Percentiles rank a stretch among this genome's conserved stretches.
phyloP scores from a whole-genome alignment of 2,888 invertebrate species.

The Ashinkailepas kermadecensis region DNA sequence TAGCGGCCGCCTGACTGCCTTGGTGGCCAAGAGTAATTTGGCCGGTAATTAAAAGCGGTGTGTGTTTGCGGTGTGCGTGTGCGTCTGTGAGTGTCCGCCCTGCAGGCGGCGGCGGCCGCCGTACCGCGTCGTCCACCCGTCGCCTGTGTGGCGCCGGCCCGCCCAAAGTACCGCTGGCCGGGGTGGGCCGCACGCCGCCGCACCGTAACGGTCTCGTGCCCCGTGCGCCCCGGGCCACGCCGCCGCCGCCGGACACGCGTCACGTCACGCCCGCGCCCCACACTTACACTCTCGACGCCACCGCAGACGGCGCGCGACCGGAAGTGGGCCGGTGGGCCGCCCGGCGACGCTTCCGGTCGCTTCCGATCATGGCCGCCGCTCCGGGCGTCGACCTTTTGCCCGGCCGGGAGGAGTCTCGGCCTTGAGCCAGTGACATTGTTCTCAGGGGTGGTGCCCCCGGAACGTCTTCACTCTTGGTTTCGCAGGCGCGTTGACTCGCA shows the following conservation, averaged over 20 bases:
- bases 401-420: background rate
- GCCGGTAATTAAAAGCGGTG: too few species aligned
- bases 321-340: background rate
- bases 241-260: background rate
- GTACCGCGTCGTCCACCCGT: too few species aligned
- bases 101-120: too few species aligned
- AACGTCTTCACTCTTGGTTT: conserved; percentile 1
- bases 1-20: too few species aligned
- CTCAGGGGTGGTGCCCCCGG: conserved; percentile 6
- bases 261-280: background rate
- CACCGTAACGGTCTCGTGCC: background rate
- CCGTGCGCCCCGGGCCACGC: background rate
- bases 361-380: background rate
- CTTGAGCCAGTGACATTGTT: conserved; percentile 20
- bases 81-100: too few species aligned
- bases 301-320: too few species aligned
- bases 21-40: too few species aligned
- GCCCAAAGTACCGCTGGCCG: conserved; percentile 8
- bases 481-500: background rate
- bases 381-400: conserved; percentile 5
- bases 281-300: too few species aligned
- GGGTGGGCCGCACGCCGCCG: background rate
- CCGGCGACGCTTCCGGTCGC: background rate
- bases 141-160: background rate
- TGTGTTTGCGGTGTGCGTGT: too few species aligned